Evolutionary conservation across 2,113 vertebrate species (phyloP).

Genomic region (Hyperoodon ampullatus): DNA sequence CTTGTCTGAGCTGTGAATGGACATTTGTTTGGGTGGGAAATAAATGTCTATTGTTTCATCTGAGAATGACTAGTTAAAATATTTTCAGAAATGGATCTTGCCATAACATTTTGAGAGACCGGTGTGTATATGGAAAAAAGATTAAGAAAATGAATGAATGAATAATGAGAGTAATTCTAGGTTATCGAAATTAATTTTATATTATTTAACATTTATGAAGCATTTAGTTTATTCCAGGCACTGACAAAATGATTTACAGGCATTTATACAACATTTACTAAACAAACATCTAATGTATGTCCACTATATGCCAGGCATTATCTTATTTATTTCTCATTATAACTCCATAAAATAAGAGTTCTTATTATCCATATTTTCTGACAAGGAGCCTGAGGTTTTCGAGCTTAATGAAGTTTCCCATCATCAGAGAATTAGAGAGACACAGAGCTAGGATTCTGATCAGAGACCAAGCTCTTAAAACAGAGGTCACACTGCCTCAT

Average conservation of each 20-base stretch:
- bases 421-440: not conserved
- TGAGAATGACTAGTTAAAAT: not conserved
- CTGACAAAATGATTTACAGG: not conserved
- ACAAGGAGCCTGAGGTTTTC: not conserved
- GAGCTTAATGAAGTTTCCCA: not conserved
- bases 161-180: not conserved
- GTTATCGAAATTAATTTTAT: not conserved
- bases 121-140: not conserved
- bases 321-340: constrained; percentile 13
- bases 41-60: not conserved
- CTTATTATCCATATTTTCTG: not conserved
- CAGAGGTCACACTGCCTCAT: not conserved
- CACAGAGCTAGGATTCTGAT: not conserved
- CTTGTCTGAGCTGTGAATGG: not conserved
- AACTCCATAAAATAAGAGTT: not conserved
- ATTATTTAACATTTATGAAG: not conserved
- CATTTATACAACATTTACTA: not conserved
- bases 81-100: not conserved
- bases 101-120: not conserved
- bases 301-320: not conserved
- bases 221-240: not conserved
- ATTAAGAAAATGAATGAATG: not conserved
- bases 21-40: not conserved
- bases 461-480: not conserved
- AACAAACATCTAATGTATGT: not conserved